Percentiles rank a stretch among this genome's conserved stretches.
Evolutionary conservation across 2,113 vertebrate genomes (phyloP).

Genomic region (Sebastes schlegelii): DNA sequence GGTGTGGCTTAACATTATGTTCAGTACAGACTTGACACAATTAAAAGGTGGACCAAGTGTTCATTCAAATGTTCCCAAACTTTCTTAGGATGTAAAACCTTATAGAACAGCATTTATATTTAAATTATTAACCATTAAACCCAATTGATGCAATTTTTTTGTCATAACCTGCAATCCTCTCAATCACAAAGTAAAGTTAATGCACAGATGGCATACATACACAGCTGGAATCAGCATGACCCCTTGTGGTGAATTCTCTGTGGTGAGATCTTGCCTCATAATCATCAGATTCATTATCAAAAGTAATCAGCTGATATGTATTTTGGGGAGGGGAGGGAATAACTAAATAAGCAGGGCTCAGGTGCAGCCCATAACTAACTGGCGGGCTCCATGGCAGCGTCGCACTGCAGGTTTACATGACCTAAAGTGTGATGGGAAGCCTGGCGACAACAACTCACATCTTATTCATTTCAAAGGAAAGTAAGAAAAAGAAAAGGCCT

Average conservation of each 20-base stretch:
- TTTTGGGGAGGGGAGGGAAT: neutral
- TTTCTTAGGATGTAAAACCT: neutral
- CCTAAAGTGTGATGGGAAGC: neutral
- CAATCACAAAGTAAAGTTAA: too few relatives aligned
- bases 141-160: neutral
- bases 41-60: neutral
- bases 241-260: neutral
- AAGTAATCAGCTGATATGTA: neutral
- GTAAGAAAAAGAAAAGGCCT: neutral
- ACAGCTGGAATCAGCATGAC: neutral
- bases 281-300: neutral
- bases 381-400: neutral
- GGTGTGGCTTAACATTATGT: neutral
- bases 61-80: neutral
- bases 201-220: neutral
- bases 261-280: neutral
- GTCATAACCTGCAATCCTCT: neutral
- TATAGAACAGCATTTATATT: neutral
- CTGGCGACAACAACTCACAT: neutral
- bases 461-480: neutral
- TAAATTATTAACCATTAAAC: neutral
- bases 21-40: neutral
- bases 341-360: neutral
- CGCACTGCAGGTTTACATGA: neutral
- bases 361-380: neutral